Conservation (phyloP, 2,113 vertebrate species). For the Sarotherodon lohbergeri region DNA sequence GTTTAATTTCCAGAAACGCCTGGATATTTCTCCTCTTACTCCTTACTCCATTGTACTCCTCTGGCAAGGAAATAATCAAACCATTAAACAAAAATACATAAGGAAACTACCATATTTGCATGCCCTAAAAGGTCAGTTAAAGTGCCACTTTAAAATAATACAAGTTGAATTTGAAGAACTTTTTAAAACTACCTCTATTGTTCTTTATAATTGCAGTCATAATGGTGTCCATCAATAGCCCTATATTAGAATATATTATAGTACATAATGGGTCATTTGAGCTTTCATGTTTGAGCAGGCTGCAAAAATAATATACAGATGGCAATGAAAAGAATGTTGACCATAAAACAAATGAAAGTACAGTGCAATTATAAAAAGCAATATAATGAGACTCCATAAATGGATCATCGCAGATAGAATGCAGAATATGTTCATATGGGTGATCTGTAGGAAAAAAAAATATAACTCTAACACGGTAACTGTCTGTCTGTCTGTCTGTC, state of each 20-base stretch:
- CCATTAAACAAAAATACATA: background rate
- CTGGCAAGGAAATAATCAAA: background rate
- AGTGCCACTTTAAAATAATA: background rate
- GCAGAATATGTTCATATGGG: background rate
- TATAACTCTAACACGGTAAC: background rate
- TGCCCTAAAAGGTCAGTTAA: background rate
- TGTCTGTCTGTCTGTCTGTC: fast-evolving
- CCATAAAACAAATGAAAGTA: background rate
- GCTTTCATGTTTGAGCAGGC: background rate
- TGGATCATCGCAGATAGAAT: background rate
- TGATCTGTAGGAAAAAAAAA: background rate
- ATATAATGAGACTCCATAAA: background rate
- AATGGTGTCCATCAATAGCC: background rate
- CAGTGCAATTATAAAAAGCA: background rate
- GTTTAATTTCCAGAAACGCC: background rate
- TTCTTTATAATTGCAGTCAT: background rate
- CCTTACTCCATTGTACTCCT: background rate
- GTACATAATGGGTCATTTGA: background rate
- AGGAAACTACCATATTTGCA: background rate
- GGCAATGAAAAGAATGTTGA: background rate
- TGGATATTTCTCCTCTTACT: no score
- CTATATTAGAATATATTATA: background rate
- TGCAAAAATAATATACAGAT: background rate
- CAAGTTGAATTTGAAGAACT: background rate
- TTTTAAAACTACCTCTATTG: background rate